Base-by-base conservation (phyloP, 2,113 vertebrate genomes). In the Dryoscopus gambensis region DNA sequence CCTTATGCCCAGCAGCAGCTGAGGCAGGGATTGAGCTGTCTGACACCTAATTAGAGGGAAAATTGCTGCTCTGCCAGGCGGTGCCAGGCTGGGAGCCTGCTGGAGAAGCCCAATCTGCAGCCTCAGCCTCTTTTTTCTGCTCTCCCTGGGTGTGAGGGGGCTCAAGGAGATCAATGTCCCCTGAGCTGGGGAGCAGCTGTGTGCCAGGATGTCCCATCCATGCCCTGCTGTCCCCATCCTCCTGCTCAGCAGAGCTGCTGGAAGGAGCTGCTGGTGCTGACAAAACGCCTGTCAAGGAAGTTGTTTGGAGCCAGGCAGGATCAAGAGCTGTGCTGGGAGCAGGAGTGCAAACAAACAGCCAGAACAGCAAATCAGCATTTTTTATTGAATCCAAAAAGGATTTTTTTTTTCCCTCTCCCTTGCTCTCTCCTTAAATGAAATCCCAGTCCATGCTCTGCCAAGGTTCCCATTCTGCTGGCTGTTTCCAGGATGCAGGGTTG, bases 241-340 rank as follows among this genome's bases (percentile, higher is more conserved):
- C 56, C 55, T 0, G 2, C 71, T 75, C 47, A 23, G 69, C 85
- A 40, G 69, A 53, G 68, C 77, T 76, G 52, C 76, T 69, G 87
- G 39, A n/a, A 50, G 2, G 84, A 76, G 63, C 49, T 91, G 63
- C 89, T 70, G 46, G 27, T 19, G 76, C 73, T 87, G 77, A 74
- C 74, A 89, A 84, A 93, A 63, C 3, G 1, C 8, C 3, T 84
- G 59, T 10, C 69, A 50, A 9, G 52, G 77, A 55, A 89, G 56
- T 75, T 91, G 88, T 94, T 95, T 91, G 83, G 90, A 89, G 81
- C 57, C 64, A 81, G 84, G 69, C 87, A 84, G 95, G 84, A 95
- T 46, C 1, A 11, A 86, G 92, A 94, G 93, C 81, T 87, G 84
- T 62, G 84, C 80, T 78, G 80, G 68, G 90, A 87, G 50, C n/a